phyloP scores from a whole-genome alignment of 2,113 vertebrate species.

The Antigone vipio region DNA sequence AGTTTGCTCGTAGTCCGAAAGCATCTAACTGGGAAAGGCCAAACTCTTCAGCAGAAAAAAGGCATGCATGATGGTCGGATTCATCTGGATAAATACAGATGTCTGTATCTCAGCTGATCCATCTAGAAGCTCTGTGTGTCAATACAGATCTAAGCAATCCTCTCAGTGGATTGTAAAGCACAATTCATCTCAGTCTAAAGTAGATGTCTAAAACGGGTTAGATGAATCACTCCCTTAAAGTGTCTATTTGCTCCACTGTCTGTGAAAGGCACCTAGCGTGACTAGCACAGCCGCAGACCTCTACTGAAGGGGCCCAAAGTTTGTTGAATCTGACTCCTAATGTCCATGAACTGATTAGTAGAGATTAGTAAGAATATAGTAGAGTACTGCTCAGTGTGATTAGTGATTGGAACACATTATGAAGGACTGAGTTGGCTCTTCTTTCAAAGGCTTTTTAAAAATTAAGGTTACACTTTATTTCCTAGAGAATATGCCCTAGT shows the following conservation, averaged over 20 bases:
- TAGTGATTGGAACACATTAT: not conserved
- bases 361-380: not conserved
- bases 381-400: not conserved
- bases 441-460: not conserved
- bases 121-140: not conserved
- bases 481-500: not conserved
- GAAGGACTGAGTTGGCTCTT: not conserved
- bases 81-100: not conserved
- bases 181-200: slow-evolving; percentile 47
- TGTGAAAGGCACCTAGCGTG: slow-evolving; percentile 25
- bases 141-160: slow-evolving; percentile 12
- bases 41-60: not conserved
- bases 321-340: not conserved
- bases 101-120: not conserved
- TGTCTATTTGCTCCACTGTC: slow-evolving; percentile 18
- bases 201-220: slow-evolving; percentile 21
- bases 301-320: not conserved
- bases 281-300: not conserved
- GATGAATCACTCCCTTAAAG: slow-evolving; percentile 49
- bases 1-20: not conserved
- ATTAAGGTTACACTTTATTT: not conserved
- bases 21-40: not conserved
- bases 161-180: slow-evolving; percentile 5
- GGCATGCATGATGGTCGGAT: not conserved
- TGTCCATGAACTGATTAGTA: not conserved